Base-by-base conservation (phyloP, 2,797 vertebrate species). In the Sebastes cheni region DNA sequence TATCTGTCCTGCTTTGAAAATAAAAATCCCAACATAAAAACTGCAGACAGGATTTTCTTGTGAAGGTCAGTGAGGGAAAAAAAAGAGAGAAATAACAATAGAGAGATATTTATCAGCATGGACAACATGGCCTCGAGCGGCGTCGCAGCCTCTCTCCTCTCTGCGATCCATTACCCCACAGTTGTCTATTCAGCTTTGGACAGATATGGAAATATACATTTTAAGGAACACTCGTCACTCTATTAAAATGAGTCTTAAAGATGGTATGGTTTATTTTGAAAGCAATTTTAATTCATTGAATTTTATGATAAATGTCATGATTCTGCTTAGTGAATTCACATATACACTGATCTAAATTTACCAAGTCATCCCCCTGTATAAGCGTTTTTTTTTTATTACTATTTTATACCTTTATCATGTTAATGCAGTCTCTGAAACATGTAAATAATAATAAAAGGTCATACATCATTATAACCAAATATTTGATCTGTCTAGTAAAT, bases 51-150 rank as follows among this genome's bases (percentile, higher is more conserved):
- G 52, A 20, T 29, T 58, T 34, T 59, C 18, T 72, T 58, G 16
- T 75, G 46, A 79, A 54, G 54, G 58, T 36, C 58, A 62, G 7
- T 11, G 23, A 16, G 52, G 55, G 3, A 50, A 62, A 73, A 61
- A 23, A 29, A 23, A 66, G 16, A 73, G 8, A 62, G 10, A 66
- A 42, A 54, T 32, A 69, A 67, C 1, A 78, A 39, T 42, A 66
- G 2, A 74, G 4, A 60, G 55, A 42, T 78, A 75, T 86, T 84
- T 65, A 80, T 84, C 32, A 75, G 60, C 54, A 58, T 55, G 22
- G 69, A 79, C 60, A 77, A 34, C 72, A 27, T 62, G 67, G 39
- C 79, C 62, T 66, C 34, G 18, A 77, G 62, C 20, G 1, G 52
- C 8, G 12, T 79, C 78, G 69, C 54, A 62, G 46, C 69, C 59